Conservation (phyloP, 2,113 vertebrate genomes). For the Chunga burmeisteri region DNA sequence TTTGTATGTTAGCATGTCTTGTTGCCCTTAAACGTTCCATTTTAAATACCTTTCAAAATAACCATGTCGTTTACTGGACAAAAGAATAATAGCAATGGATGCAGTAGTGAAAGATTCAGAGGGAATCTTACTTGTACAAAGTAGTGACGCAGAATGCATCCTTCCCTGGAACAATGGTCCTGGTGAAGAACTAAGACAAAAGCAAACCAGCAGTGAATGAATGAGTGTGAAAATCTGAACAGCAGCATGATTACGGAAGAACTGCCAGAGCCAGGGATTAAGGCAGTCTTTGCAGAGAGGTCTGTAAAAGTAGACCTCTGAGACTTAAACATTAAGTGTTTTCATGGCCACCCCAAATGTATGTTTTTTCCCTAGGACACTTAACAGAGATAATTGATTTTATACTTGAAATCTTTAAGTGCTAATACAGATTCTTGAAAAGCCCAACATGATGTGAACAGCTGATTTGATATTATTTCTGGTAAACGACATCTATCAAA, state of each 20-base stretch:
- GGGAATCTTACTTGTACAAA: background rate
- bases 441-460: background rate
- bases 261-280: background rate
- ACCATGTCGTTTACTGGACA: background rate
- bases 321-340: background rate
- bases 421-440: slow-evolving; percentile 5
- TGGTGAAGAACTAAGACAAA: slow-evolving; percentile 9
- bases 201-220: background rate
- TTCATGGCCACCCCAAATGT: slow-evolving; percentile 1
- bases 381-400: slow-evolving; percentile 11
- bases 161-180: background rate
- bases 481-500: background rate
- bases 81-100: background rate
- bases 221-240: background rate
- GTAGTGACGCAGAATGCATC: background rate
- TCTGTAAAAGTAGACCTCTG: background rate
- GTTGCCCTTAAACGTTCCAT: background rate
- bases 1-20: background rate
- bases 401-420: background rate
- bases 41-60: background rate
- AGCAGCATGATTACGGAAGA: background rate
- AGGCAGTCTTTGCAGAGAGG: slow-evolving; percentile 5
- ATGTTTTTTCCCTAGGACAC: background rate
- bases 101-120: background rate
- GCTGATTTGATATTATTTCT: background rate